Evolutionary conservation across 2,888 invertebrate species (phyloP).

Genomic region (Agriotes lineatus): DNA sequence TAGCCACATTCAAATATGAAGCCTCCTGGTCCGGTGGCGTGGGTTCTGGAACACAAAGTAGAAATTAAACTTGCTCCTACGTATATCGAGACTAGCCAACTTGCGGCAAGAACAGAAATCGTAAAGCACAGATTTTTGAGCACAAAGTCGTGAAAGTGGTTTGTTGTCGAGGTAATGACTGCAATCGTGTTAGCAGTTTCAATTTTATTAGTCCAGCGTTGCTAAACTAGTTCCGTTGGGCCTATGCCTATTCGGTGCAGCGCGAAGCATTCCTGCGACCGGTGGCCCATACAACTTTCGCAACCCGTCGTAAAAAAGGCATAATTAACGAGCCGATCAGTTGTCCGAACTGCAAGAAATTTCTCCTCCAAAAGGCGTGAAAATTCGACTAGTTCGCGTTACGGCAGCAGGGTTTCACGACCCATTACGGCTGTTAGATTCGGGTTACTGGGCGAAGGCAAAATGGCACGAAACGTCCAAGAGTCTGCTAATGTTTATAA

Average conservation of each 20-base stretch:
- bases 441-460: constrained; percentile 16
- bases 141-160: too few species aligned
- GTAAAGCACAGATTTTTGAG: too few species aligned
- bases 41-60: too few species aligned
- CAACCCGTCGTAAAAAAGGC: neutral
- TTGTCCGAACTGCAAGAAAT: neutral
- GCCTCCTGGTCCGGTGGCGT: too few species aligned
- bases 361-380: constrained; percentile 6
- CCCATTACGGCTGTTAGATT: constrained; percentile 5
- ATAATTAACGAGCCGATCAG: neutral
- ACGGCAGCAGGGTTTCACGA: neutral
- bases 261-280: neutral
- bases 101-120: too few species aligned
- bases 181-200: neutral
- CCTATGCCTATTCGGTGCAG: neutral
- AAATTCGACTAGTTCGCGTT: neutral
- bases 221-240: neutral
- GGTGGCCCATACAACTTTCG: neutral
- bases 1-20: too few species aligned
- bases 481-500: constrained; percentile 2
- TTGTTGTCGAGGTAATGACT: too few species aligned
- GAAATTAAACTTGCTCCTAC: too few species aligned
- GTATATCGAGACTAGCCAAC: too few species aligned
- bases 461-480: neutral
- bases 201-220: neutral